Percentiles rank a stretch among this genome's conserved stretches.
phyloP scores from a whole-genome alignment of 1,140 invertebrate genomes.

The Coenobita brevimanus region DNA sequence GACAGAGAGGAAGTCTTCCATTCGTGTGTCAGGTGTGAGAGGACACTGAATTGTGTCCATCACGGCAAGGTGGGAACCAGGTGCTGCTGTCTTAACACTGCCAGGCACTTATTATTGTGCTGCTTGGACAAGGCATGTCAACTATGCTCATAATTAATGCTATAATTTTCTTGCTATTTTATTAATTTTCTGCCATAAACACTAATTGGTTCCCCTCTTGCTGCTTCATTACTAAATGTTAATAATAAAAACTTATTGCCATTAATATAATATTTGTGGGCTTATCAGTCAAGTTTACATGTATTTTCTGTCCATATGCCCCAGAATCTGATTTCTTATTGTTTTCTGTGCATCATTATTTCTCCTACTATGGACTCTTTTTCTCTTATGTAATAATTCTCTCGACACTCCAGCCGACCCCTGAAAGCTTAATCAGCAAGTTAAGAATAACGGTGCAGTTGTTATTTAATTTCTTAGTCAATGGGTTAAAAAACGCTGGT shows the following conservation, averaged over 20 bases:
- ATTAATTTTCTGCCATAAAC: neutral
- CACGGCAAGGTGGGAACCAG: slow-evolving; percentile 31
- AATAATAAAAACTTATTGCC: slow-evolving; percentile 33
- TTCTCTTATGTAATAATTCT: slow-evolving; percentile 24
- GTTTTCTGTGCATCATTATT: slow-evolving; percentile 32
- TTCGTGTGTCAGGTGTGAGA: too few relatives aligned
- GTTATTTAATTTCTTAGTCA: neutral
- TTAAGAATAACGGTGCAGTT: neutral
- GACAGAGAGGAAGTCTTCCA: too few relatives aligned
- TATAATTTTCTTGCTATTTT: neutral
- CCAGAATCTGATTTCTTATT: slow-evolving; percentile 47
- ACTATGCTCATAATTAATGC: neutral
- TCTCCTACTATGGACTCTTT: slow-evolving; percentile 35
- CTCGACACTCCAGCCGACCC: slow-evolving; percentile 23
- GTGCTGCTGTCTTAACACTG: neutral
- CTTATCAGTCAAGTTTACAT: slow-evolving; percentile 27
- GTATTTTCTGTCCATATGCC: slow-evolving; percentile 41
- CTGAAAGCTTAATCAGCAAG: too few relatives aligned
- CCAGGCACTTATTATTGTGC: neutral
- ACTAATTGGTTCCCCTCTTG: slow-evolving; percentile 43
- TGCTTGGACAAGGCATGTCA: neutral
- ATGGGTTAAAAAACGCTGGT: too few relatives aligned
- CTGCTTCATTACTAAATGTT: slow-evolving; percentile 45
- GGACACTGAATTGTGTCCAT: too few relatives aligned
- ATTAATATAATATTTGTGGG: slow-evolving; percentile 44